These are phyloP conservation scores for Tachyglossus aculeatus DNA, from an alignment of 2,797 vertebrate species.

Conservation along the genomic window DNA sequence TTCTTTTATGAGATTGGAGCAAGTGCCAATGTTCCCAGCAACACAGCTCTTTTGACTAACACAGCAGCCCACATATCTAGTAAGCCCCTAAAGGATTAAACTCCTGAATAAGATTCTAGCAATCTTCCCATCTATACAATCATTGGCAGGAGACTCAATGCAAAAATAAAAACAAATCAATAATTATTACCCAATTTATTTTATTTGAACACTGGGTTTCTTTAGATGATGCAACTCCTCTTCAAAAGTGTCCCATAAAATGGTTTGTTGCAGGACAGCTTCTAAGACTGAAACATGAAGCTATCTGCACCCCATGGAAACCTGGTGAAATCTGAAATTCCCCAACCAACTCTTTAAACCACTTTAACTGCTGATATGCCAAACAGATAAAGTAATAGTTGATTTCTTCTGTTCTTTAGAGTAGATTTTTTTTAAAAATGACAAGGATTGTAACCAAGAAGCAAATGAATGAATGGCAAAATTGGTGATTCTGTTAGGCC, in stretches of 20 bases:
- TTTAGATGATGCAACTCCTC: neutral
- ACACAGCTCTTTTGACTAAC: no score
- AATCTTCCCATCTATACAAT: neutral
- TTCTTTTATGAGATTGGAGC: neutral
- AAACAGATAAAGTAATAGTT: neutral
- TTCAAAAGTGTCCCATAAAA: neutral
- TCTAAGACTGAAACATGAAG: neutral
- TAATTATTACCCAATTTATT: neutral
- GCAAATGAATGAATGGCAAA: neutral
- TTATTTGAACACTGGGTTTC: neutral
- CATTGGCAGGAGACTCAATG: neutral
- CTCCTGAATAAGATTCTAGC: neutral
- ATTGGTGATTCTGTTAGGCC: neutral
- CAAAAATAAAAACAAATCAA: neutral
- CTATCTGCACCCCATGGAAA: neutral
- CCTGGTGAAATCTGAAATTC: neutral
- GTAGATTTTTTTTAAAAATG: slow-evolving; percentile 21
- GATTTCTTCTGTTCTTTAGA: slow-evolving; percentile 1
- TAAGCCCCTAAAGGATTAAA: neutral
- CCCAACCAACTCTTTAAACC: neutral
- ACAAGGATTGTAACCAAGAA: slow-evolving; percentile 1
- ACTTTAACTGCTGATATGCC: neutral
- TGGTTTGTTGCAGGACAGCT: neutral
- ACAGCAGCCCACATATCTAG: neutral
- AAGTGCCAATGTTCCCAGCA: neutral